A percentile compares a stretch with the other conserved stretches of the same genome.
Conservation (phyloP, 2,797 vertebrate species). For the Schizopygopsis pylzovi region DNA sequence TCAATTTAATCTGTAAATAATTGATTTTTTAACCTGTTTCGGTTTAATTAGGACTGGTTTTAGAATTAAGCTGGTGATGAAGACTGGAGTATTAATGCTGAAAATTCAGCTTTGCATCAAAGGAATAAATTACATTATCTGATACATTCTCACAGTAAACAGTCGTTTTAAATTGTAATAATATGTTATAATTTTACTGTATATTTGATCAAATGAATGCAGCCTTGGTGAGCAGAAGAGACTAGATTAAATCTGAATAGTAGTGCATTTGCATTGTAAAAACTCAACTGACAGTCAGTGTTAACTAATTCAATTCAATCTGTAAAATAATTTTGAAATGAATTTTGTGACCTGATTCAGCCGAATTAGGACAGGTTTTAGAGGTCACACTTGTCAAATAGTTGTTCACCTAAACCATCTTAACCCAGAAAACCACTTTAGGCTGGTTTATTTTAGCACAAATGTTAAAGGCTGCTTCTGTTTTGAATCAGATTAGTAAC, state of each 20-base stretch:
- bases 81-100: no score
- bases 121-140: not conserved
- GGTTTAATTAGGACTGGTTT: not conserved
- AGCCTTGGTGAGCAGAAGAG: not conserved
- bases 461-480: not conserved
- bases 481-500: not conserved
- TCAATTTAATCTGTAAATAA: no score
- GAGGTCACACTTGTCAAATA: not conserved
- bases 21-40: no score
- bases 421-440: not conserved
- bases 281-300: not conserved
- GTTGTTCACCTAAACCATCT: not conserved
- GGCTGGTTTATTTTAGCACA: not conserved
- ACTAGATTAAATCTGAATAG: not conserved
- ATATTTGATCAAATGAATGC: not conserved
- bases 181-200: not conserved
- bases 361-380: not conserved
- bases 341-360: not conserved
- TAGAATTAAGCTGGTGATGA: not conserved
- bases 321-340: not conserved
- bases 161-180: not conserved
- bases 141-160: not conserved
- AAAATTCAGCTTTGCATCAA: not conserved
- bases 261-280: not conserved
- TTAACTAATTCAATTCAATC: not conserved